phyloP scores from a whole-genome alignment of 2,113 vertebrate species.

The Callithrix jacchus region DNA sequence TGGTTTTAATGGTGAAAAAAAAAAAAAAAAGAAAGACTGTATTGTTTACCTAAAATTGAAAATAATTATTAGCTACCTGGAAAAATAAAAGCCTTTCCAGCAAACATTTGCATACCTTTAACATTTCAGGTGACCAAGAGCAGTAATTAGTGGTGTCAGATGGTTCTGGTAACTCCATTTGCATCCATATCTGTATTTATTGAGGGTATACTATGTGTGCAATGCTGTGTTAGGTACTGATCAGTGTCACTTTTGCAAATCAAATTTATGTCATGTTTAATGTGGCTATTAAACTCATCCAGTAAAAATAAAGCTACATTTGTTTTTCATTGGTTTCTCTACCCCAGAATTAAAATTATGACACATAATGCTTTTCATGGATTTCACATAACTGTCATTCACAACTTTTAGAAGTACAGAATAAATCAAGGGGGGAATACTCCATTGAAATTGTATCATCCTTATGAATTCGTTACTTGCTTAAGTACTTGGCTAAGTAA shows the following conservation, averaged over 20 bases:
- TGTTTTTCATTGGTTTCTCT: constrained; percentile 9
- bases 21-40: too few relatives aligned
- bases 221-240: not conserved
- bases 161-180: not conserved
- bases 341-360: not conserved
- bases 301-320: constrained; percentile 1
- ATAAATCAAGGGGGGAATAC: not conserved
- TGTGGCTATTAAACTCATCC: not conserved
- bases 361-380: not conserved
- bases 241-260: not conserved
- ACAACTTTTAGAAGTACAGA: constrained; percentile 19
- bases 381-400: not conserved
- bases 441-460: constrained; percentile 3
- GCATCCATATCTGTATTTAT: not conserved
- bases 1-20: too few relatives aligned
- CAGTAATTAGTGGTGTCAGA: not conserved
- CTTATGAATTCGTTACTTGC: not conserved
- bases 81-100: not conserved
- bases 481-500: constrained; percentile 39
- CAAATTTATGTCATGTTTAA: not conserved
- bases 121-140: not conserved
- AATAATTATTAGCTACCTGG: not conserved
- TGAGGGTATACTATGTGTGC: not conserved
- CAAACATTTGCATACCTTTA: not conserved
- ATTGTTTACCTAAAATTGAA: not conserved